Conservation (phyloP, 2,113 vertebrate genomes). For the Thinocorus orbignyianus region DNA sequence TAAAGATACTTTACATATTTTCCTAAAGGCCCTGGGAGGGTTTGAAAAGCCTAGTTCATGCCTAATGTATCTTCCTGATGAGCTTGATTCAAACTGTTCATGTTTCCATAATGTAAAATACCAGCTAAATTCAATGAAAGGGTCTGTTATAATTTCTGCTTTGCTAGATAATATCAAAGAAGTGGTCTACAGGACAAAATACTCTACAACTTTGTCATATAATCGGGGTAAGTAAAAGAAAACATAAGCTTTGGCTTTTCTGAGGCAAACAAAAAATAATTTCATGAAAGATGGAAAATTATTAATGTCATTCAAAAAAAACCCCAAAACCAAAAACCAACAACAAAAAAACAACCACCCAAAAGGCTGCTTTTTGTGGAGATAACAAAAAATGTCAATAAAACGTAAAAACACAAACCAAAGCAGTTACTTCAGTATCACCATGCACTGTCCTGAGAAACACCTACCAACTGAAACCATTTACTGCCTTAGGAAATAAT, state of each 20-base stretch:
- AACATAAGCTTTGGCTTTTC: neutral
- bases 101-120: constrained; percentile 4
- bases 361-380: neutral
- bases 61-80: neutral
- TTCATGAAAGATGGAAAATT: neutral
- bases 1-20: neutral
- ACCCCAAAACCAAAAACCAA: neutral
- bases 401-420: neutral
- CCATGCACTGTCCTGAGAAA: neutral
- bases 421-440: constrained; percentile 28
- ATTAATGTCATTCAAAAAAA: neutral
- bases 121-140: neutral
- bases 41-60: neutral
- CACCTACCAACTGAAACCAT: constrained; percentile 2
- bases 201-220: neutral
- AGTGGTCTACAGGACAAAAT: neutral
- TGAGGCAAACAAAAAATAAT: neutral
- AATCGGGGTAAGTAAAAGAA: neutral
- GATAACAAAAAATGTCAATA: neutral
- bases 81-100: neutral
- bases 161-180: neutral
- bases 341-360: too few relatives aligned
- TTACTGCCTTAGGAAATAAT: constrained; percentile 16
- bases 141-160: neutral
- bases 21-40: neutral